Evolutionary conservation across 2,797 vertebrate species (phyloP).

Genomic region (Phyllotis vaccarum): DNA sequence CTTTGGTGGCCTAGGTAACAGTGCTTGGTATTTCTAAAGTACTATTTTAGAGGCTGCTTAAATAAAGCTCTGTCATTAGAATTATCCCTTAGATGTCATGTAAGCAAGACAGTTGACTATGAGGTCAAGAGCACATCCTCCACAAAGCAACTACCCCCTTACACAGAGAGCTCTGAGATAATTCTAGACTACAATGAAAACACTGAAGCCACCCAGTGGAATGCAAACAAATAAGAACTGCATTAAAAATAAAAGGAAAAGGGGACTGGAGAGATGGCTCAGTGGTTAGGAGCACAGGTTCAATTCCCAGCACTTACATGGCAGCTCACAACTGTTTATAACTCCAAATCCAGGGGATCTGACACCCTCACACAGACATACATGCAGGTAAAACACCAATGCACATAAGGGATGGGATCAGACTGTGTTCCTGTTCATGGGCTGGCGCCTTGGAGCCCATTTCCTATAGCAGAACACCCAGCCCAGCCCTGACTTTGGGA

Average conservation of each 20-base stretch:
- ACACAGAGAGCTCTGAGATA: neutral
- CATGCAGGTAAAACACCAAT: neutral
- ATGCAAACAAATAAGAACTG: neutral
- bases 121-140: neutral
- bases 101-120: neutral
- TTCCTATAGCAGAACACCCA: no score
- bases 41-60: neutral
- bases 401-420: no score
- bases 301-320: neutral
- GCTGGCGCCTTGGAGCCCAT: no score
- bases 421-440: no score
- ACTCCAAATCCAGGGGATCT: neutral
- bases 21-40: neutral
- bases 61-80: slow-evolving; percentile 14
- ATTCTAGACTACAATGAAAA: neutral
- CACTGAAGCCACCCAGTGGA: neutral
- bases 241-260: neutral
- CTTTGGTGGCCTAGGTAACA: slow-evolving; percentile 16
- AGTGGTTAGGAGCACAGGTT: neutral
- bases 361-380: neutral
- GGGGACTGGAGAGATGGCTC: neutral
- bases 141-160: neutral
- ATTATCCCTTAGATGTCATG: neutral
- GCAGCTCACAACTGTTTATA: neutral
- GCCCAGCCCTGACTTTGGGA: no score